phyloP scores from a whole-genome alignment of 2,797 vertebrate genomes.

The Gallinago stenura region DNA sequence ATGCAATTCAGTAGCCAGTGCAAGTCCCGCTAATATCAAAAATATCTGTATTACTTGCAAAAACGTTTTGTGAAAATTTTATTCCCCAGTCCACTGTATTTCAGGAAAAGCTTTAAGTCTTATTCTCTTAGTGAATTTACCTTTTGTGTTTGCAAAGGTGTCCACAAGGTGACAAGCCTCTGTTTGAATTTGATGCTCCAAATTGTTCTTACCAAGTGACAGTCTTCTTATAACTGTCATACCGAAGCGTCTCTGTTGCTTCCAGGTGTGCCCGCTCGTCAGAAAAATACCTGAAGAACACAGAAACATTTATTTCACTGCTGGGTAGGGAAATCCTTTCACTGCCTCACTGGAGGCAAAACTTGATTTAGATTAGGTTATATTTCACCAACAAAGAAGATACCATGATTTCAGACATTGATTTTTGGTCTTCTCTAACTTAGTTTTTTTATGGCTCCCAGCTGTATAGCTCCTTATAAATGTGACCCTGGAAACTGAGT shows the following conservation, averaged over 20 bases:
- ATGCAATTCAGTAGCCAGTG: slow-evolving; percentile 16
- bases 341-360: not conserved
- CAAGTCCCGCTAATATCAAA: not conserved
- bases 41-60: not conserved
- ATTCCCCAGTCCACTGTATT: not conserved
- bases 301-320: not conserved
- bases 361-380: not conserved
- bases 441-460: not conserved
- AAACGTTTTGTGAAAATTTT: not conserved
- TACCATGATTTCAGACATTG: not conserved
- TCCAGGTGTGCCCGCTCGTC: slow-evolving; percentile 74
- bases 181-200: slow-evolving; percentile 73
- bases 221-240: slow-evolving; percentile 70
- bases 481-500: not conserved
- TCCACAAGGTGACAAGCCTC: slow-evolving; percentile 68
- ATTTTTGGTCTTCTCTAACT: not conserved
- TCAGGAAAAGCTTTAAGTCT: not conserved
- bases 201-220: slow-evolving; percentile 70
- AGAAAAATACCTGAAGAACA: slow-evolving; percentile 70
- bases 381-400: not conserved
- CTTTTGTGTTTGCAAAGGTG: slow-evolving; percentile 63
- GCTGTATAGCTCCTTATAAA: not conserved
- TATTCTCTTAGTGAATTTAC: slow-evolving; percentile 23
- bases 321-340: not conserved
- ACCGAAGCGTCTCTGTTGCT: slow-evolving; percentile 80